Percentiles rank a stretch among this genome's conserved stretches.
These are phyloP conservation scores for Hydrozoanthus gracilis DNA, from an alignment of 92 coral and sea anemone species.

Conservation along the genomic window DNA sequence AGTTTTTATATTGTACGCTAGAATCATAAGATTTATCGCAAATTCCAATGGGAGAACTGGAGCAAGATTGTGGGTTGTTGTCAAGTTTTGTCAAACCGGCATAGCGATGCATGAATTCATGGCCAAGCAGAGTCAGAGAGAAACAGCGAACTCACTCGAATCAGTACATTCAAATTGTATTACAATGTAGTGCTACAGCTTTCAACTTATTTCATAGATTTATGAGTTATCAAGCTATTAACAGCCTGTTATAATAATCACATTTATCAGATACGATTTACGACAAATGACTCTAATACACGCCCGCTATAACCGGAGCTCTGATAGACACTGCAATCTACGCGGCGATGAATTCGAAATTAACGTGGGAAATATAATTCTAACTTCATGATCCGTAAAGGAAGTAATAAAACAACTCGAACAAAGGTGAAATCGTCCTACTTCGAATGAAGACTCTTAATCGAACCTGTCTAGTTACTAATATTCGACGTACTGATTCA, in stretches of 20 bases:
- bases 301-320: constrained; percentile 16
- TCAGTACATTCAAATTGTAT: not conserved
- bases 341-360: not conserved
- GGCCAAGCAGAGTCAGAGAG: not conserved
- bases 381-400: not conserved
- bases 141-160: constrained; percentile 8
- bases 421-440: not conserved
- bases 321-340: not conserved
- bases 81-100: not conserved
- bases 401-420: not conserved
- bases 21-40: not conserved
- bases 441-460: not conserved
- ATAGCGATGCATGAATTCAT: not conserved
- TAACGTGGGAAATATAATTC: not conserved
- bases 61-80: not conserved
- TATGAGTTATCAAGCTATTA: not conserved
- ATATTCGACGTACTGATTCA: not conserved
- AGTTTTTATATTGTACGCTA: not conserved
- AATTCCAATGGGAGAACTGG: not conserved
- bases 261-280: not conserved
- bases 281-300: not conserved
- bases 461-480: not conserved
- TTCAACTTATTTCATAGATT: not conserved
- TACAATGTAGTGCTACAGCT: not conserved
- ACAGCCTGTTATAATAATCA: not conserved